Evolutionary conservation across 2,113 vertebrate species (phyloP), one percentile per base, ranked within the genome.

Genomic region (Strigops habroptila): DNA sequence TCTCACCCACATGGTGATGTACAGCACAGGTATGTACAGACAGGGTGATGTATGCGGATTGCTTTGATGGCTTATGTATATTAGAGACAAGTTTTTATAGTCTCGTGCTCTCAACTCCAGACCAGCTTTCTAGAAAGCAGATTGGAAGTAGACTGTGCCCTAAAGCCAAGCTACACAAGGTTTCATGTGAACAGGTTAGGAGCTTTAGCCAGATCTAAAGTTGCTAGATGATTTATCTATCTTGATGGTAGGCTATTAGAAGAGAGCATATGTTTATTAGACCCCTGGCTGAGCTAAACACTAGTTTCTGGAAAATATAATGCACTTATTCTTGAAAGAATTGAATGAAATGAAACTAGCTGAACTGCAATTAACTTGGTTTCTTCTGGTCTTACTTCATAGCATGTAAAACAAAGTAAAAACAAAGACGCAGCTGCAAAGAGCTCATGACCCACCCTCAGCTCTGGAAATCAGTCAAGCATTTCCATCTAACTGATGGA

Each of bases 321-420:
- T 49, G 53, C 0, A 1, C 22, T 63, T 82, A 41, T 59, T 96
- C 74, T 82, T 88, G 43, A 85, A 95, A 97, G 52, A 92, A 86
- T 30, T 2, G 5, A 94, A 88, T 46, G 18, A 96, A 94, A 91
- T 24, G 3, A 86, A 95, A 82, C 22, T 63, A 88, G 63, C 28
- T 73, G 82, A 74, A 59, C 76, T 86, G 49, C 21, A 84, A 44
- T 95, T 93, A 82, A 81, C 86, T 92, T 89, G 21, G 13, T 63
- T 97, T 95, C 90, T 92, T 86, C 63, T 67, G 44, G n/a, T 91
- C 70, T 73, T 44, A 85, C 67, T 93, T 88, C 64, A 87, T 5
- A 79, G 27, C 31, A 8, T 21, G 23, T 24, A 76, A 82, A 92
- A 78, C 31, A 31, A 64, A 4, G 24, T n/a, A 9, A 83, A 87